These are phyloP conservation scores for Nemurella pictetii DNA, from an alignment of 2,888 invertebrate species.

Conservation along the genomic window DNA sequence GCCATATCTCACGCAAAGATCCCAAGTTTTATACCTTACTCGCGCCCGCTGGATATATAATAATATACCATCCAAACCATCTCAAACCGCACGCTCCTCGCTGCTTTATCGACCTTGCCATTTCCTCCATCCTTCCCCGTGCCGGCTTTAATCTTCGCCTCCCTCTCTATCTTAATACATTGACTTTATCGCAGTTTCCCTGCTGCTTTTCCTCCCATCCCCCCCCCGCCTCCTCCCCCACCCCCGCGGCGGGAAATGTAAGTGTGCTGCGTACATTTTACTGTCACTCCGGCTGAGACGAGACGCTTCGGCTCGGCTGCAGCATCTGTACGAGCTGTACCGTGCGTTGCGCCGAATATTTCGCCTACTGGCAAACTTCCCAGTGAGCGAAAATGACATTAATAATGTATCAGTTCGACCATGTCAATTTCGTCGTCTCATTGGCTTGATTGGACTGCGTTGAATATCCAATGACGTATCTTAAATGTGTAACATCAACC, in stretches of 20 bases:
- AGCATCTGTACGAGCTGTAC: neutral
- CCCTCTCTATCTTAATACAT: neutral
- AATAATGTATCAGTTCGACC: neutral
- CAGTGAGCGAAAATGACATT: neutral
- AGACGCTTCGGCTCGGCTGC: neutral
- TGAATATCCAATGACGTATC: neutral
- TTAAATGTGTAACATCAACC: neutral
- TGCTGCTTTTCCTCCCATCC: neutral
- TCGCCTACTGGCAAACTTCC: neutral
- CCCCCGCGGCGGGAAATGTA: neutral
- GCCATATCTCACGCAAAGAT: neutral
- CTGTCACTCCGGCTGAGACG: neutral
- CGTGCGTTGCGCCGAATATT: neutral
- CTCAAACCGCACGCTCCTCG: neutral
- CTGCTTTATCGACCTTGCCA: slow-evolving; percentile 15
- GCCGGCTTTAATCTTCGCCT: neutral
- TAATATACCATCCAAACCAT: no score
- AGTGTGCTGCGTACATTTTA: slow-evolving; percentile 5
- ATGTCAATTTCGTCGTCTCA: neutral
- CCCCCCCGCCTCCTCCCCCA: neutral
- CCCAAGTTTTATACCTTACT: neutral
- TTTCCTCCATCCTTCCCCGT: slow-evolving; percentile 21
- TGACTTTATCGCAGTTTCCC: slow-evolving; percentile 4
- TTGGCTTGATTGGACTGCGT: neutral
- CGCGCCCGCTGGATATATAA: neutral